These are phyloP conservation scores for Trichogramma pretiosum DNA, from an alignment of 1,140 invertebrate genomes.

Conservation along the genomic window DNA sequence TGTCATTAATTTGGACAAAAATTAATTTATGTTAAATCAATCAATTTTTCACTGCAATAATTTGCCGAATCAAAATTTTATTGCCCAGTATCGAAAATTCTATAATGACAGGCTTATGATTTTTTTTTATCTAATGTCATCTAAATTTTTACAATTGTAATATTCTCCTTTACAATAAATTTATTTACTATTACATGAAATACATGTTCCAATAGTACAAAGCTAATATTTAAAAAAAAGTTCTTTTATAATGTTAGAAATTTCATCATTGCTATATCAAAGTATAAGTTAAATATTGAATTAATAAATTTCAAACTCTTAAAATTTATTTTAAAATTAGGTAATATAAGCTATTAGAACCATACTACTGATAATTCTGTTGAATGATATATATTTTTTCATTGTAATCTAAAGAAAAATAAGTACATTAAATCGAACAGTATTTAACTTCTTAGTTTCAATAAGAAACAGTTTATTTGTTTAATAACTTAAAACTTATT, in stretches of 20 bases:
- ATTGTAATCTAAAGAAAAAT: constrained; percentile 3
- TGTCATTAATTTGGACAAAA: too few species aligned
- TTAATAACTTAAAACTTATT: constrained; percentile 3
- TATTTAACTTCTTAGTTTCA: constrained; percentile 12
- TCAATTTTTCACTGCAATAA: too few species aligned
- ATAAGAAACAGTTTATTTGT: not conserved
- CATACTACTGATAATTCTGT: constrained; percentile 9
- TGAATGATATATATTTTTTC: constrained; percentile 14
- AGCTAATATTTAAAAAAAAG: constrained; percentile 8
- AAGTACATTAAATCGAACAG: constrained; percentile 13
- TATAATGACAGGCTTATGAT: too few species aligned
- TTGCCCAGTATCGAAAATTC: too few species aligned
- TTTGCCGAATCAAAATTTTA: too few species aligned
- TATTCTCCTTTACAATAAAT: constrained; percentile 3
- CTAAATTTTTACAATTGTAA: constrained; percentile 1
- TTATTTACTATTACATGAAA: constrained; percentile 2
- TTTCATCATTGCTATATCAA: constrained; percentile 11
- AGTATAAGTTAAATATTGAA: constrained; percentile 1
- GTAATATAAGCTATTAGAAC: constrained; percentile 10
- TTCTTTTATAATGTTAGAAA: constrained; percentile 11
- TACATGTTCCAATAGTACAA: constrained; percentile 16
- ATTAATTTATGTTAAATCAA: too few species aligned
- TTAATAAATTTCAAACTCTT: not conserved
- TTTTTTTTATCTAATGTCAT: too few species aligned
- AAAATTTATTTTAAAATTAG: constrained; percentile 14